Evolutionary conservation across 1,140 invertebrate genomes (phyloP), one percentile per base, ranked within the genome.

Genomic region (Rhyzopertha dominica): DNA sequence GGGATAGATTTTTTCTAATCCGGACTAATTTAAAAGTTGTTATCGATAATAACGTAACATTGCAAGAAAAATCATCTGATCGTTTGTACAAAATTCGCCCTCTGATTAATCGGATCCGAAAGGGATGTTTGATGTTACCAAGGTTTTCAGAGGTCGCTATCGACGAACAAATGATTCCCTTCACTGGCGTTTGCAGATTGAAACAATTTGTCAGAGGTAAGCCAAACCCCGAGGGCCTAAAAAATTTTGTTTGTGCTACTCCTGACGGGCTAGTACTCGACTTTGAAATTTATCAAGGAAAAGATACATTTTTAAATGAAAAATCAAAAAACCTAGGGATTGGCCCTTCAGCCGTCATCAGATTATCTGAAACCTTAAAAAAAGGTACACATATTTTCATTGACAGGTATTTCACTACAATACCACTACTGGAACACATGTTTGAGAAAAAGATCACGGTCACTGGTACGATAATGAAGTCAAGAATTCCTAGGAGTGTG

Each of bases 141-240:
- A 36, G 49, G n/a, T 20, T 13, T n/a, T 3, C 17, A 29, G 19
- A 29, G 10, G 28, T 52, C 1, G 46, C 46, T 1, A 25, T 49
- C 3, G 50, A 52, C 25, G 46, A 52, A 44, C 50, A 52, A 44
- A 49, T 52, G 45, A 52, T 49, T 20, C 46, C 46, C 2, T 48
- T 48, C 19, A 48, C 44, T 2, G 39, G 45, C 5, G 17, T 22
- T 17, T 48, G 32, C 30, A 14, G 12, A 23, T n/a, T 52, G 24
- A 52, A 49, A 28, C 50, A 49, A 30, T 52, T 49, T 44, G 48
- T 51, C 5, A 42, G 43, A 38, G 40, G 45, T 19, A 52, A 52
- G 22, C 45, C 49, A 43, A 52, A 49, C 19, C 49, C 49, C 7
- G 30, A 14, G 5, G 31, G 43, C 17, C 17, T 41, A 30, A 32